Base-by-base conservation (phyloP, 2,797 vertebrate species). In the Morus bassanus region DNA sequence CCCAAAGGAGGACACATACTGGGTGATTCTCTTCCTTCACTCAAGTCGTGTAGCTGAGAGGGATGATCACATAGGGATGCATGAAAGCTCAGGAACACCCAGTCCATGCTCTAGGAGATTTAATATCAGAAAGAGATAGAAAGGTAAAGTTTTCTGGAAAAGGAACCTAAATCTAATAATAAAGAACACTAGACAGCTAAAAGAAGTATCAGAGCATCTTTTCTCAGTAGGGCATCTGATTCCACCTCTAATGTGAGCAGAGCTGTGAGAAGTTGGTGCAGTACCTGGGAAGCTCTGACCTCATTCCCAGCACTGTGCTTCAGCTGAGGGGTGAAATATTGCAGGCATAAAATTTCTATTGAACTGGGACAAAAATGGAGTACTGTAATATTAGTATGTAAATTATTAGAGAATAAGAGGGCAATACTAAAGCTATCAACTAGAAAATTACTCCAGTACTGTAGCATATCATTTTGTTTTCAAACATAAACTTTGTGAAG, bases 401-500 rank as follows among this genome's bases (percentile, higher is more conserved):
- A 95, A 97, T 93, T 96, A 95, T 72, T 96, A 73, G 70, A 79
- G 91, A 97, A 92, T 95, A 96, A 97, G 84, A 95, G 41, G 73
- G 89, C 89, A 83, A 94, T 91, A 93, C 45, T 96, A 94, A 97
- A 97, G 87, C 95, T 91, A 94, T 95, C 82, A 97, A 81, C 78
- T 97, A 96, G 95, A 97, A 98, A 97, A 97, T 97, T 91, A 95
- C 81, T 95, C 97, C 89, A 95, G 61, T 93, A 91, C 48, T 75
- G 39, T 86, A 90, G 59, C 74, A 77, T 92, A 88, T 92, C 7
- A 33, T 94, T 96, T 91, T 91, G n/a, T 95, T 95, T 84, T 85
- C 80, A 93, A 97, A 93, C 89, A 89, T 95, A 97, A 97, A 97
- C 83, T 97, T 91, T 82, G 63, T 89, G 93, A 97, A 97, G 74